A percentile compares a stretch with the other conserved stretches of the same genome.
These are phyloP conservation scores for Varecia variegata DNA, from an alignment of 2,797 vertebrate genomes.

Conservation along the genomic window DNA sequence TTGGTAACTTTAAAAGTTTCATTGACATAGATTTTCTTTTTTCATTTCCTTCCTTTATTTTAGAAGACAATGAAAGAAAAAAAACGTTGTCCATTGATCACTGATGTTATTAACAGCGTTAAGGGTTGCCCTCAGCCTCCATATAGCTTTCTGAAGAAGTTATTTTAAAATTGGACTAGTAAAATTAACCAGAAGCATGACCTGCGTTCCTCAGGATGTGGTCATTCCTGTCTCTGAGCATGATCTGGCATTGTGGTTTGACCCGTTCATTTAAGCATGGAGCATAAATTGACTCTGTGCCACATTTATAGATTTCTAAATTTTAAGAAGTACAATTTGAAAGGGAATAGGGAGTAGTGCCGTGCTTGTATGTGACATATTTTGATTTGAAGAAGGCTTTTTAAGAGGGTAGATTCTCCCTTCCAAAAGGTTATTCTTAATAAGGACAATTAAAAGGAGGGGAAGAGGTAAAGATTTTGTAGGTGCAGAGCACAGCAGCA, in stretches of 20 bases:
- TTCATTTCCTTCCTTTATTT: slow-evolving; percentile 72
- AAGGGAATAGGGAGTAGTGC: background rate
- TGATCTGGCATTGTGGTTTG: background rate
- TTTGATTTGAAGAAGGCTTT: background rate
- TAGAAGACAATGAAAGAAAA: slow-evolving; percentile 49
- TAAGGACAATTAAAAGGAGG: background rate
- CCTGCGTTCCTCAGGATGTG: background rate
- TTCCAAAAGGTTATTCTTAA: slow-evolving; percentile 3
- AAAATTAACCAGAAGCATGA: background rate
- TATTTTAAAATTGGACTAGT: slow-evolving; percentile 21
- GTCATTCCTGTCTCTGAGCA: background rate
- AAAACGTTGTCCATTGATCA: slow-evolving; percentile 33
- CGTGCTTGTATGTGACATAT: background rate
- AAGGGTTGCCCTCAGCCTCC: background rate
- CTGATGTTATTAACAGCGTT: background rate
- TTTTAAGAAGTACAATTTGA: background rate
- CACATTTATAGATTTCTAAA: background rate
- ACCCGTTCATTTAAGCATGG: background rate
- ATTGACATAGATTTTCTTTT: slow-evolving; percentile 69
- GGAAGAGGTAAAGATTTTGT: background rate
- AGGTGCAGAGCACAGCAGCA: background rate
- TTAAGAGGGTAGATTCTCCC: background rate
- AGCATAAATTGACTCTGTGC: background rate
- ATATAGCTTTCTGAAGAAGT: background rate
- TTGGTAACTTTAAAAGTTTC: slow-evolving; percentile 66